Evolutionary conservation across 2,888 invertebrate species (phyloP).

Genomic region (Rhabditophanes sp.): DNA sequence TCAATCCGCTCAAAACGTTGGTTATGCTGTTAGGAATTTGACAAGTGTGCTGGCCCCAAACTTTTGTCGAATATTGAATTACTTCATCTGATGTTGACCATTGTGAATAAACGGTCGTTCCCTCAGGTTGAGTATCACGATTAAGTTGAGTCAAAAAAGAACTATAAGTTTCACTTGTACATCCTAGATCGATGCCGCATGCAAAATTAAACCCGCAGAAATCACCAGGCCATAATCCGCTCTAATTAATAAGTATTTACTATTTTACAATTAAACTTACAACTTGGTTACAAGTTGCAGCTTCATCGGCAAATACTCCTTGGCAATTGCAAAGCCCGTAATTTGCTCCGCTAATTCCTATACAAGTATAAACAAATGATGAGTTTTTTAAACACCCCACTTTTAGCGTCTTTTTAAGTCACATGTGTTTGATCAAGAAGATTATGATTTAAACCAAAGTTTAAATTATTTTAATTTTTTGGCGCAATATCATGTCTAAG

Average conservation of each 20-base stretch:
- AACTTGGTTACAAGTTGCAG: constrained; percentile 23
- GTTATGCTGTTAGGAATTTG: background rate
- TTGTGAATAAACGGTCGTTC: constrained; percentile 1
- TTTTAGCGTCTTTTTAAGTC: no score
- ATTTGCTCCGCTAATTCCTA: constrained; percentile 28
- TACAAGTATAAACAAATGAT: constrained; percentile 22
- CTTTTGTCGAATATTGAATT: background rate
- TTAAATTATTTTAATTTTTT: no score
- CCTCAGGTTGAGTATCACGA: constrained; percentile 3
- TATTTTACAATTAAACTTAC: background rate
- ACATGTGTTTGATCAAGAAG: no score
- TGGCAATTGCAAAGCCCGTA: constrained; percentile 29
- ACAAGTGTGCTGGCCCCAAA: background rate
- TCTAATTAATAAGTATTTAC: constrained; percentile 3
- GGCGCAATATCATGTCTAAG: no score
- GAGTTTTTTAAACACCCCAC: no score
- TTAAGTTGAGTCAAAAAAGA: constrained; percentile 6
- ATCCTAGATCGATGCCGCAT: no score
- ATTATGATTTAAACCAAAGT: no score
- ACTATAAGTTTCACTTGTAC: constrained; percentile 1
- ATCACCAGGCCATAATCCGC: constrained; percentile 27
- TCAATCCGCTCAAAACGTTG: constrained; percentile 1
- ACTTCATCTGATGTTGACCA: no score
- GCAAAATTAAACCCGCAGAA: constrained; percentile 13
- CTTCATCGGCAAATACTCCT: constrained; percentile 11